Evolutionary conservation across 2,888 invertebrate genomes (phyloP).

Genomic region (Erebia palarica): DNA sequence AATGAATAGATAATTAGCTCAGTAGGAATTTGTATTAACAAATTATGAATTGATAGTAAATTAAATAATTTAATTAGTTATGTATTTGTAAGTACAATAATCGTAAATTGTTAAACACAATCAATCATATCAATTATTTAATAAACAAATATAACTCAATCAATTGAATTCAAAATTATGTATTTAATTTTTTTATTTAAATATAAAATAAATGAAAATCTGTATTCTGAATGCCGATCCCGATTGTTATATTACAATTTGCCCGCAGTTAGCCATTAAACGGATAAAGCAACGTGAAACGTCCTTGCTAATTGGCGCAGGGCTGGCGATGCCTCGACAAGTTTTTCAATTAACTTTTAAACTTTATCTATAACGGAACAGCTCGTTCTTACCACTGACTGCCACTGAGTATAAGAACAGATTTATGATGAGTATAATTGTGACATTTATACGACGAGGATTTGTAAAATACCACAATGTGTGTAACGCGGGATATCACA

Average conservation of each 20-base stretch:
- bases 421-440: slow-evolving; percentile 5
- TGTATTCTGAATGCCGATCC: neutral
- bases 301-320: slow-evolving; percentile 40
- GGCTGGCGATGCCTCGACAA: slow-evolving; percentile 16
- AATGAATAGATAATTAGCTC: too few relatives aligned
- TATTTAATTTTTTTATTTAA: too few relatives aligned
- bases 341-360: slow-evolving; percentile 15
- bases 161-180: too few relatives aligned
- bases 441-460: neutral
- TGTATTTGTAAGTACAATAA: too few relatives aligned
- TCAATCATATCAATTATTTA: too few relatives aligned
- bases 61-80: too few relatives aligned
- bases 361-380: slow-evolving; percentile 16
- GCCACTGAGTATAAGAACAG: neutral
- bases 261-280: neutral
- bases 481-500: neutral
- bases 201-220: too few relatives aligned
- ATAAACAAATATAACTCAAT: too few relatives aligned
- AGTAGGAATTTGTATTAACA: too few relatives aligned
- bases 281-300: slow-evolving; percentile 20
- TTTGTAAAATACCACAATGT: slow-evolving; percentile 1
- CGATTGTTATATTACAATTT: slow-evolving; percentile 14
- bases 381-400: neutral
- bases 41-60: too few relatives aligned
- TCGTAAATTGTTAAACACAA: too few relatives aligned